Conservation (phyloP, 1,140 invertebrate genomes). For the Leucophenga varia region DNA sequence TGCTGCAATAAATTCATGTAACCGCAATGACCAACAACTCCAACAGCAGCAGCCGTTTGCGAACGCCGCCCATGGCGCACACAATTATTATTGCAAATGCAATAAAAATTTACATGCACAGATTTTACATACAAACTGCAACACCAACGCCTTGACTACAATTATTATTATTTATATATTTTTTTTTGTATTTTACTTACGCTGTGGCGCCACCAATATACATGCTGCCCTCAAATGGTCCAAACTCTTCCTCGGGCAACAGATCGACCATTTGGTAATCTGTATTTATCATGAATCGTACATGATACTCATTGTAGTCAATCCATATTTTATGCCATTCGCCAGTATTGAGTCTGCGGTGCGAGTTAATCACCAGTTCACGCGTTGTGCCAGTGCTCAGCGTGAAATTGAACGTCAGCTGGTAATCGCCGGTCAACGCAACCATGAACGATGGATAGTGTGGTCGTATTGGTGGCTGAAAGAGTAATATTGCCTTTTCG, state of each 20-base stretch:
- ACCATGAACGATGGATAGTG: conserved; percentile 90
- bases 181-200: too few species aligned
- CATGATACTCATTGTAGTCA: conserved; percentile 89
- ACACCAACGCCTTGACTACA: too few species aligned
- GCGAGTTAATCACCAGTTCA: conserved; percentile 77
- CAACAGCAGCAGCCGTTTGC: too few species aligned
- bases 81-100: too few species aligned
- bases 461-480: conserved; percentile 85
- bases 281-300: conserved; percentile 90
- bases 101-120: too few species aligned
- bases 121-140: too few species aligned
- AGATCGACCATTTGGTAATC: conserved; percentile 85
- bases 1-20: too few species aligned
- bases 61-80: too few species aligned
- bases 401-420: conserved; percentile 87
- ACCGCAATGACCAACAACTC: too few species aligned
- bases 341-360: conserved; percentile 79
- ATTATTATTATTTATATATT: too few species aligned
- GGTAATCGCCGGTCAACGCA: conserved; percentile 79
- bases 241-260: conserved; percentile 81
- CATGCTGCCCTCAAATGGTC: conserved; percentile 89
- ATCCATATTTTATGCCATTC: conserved; percentile 96
- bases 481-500: conserved; percentile 82
- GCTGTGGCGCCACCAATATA: conserved; percentile 88
- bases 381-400: conserved; percentile 78